These are phyloP conservation scores for Athetis lepigone DNA, from an alignment of 2,888 invertebrate genomes.

Conservation along the genomic window DNA sequence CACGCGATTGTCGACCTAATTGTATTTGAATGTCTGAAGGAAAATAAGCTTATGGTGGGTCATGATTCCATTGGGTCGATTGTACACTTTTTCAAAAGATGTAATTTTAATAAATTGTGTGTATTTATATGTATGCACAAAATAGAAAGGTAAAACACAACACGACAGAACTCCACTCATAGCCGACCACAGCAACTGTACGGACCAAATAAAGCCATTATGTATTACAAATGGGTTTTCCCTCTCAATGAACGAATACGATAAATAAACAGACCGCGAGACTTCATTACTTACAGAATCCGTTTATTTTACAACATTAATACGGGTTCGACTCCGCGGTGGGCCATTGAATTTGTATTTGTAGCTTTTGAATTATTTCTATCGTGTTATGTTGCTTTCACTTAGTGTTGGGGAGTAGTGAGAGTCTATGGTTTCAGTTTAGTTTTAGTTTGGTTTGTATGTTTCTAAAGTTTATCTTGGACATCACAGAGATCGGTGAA, in stretches of 20 bases:
- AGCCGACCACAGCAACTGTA: conserved; percentile 36
- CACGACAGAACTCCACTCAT: conserved; percentile 23
- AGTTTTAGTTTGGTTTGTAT: not conserved
- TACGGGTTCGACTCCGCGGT: conserved; percentile 72
- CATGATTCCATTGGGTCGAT: too few relatives aligned
- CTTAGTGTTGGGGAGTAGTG: conserved; percentile 44
- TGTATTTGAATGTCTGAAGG: too few relatives aligned
- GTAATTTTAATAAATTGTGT: too few relatives aligned
- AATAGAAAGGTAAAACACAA: conserved; percentile 37
- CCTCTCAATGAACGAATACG: conserved; percentile 71
- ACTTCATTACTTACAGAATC: conserved; percentile 74
- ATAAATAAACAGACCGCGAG: conserved; percentile 68
- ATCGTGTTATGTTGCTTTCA: conserved; percentile 47
- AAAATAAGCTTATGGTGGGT: too few relatives aligned
- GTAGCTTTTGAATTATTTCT: conserved; percentile 72
- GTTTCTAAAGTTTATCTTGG: too few relatives aligned
- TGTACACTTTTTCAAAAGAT: too few relatives aligned
- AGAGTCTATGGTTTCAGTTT: conserved; percentile 24
- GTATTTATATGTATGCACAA: too few relatives aligned
- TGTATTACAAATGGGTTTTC: conserved; percentile 72
- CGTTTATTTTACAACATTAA: conserved; percentile 77
- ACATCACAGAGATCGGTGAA: too few relatives aligned
- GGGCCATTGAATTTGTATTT: conserved; percentile 80
- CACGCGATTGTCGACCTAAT: too few relatives aligned
- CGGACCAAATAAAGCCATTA: conserved; percentile 69